phyloP scores from a whole-genome alignment of 1,140 invertebrate species.

The Chelonus insularis region DNA sequence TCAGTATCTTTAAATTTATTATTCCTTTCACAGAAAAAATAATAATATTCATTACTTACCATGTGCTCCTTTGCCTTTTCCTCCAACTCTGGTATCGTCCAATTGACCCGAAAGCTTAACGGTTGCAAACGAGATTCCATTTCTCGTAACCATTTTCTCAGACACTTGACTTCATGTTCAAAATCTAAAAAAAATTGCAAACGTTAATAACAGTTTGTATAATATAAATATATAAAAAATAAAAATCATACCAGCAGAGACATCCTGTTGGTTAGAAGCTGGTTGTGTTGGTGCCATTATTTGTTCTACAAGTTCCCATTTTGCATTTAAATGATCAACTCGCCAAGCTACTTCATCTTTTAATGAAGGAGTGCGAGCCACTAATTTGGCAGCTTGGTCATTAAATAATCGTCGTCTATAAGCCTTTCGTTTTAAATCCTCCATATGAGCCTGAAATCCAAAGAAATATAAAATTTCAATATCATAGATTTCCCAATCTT shows the following conservation, averaged over 20 bases:
- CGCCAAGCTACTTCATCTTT: slow-evolving; percentile 78
- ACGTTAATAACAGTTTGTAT: neutral
- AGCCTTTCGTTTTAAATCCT: slow-evolving; percentile 71
- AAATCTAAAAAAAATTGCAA: slow-evolving; percentile 62
- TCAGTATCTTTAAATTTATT: too few relatives aligned
- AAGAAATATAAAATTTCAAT: slow-evolving; percentile 35
- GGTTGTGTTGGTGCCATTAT: slow-evolving; percentile 59
- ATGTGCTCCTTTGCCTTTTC: slow-evolving; percentile 71
- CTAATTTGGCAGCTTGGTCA: slow-evolving; percentile 75
- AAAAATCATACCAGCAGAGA: slow-evolving; percentile 53
- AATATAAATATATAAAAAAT: slow-evolving; percentile 7
- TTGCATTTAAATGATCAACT: slow-evolving; percentile 71
- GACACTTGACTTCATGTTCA: slow-evolving; percentile 71
- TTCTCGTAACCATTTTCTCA: slow-evolving; percentile 65
- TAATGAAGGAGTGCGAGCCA: slow-evolving; percentile 71
- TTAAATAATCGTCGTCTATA: slow-evolving; percentile 75
- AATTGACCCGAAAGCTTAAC: slow-evolving; percentile 65
- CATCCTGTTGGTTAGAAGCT: slow-evolving; percentile 54
- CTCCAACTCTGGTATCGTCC: slow-evolving; percentile 67
- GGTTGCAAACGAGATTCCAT: slow-evolving; percentile 70
- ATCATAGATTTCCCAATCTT: neutral
- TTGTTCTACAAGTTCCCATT: slow-evolving; percentile 74
- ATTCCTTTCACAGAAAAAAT: too few relatives aligned
- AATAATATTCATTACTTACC: slow-evolving; percentile 63
- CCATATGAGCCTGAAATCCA: slow-evolving; percentile 68